Evolutionary conservation across 2,888 invertebrate genomes (phyloP).

Genomic region (Ischnus inquisitorius): DNA sequence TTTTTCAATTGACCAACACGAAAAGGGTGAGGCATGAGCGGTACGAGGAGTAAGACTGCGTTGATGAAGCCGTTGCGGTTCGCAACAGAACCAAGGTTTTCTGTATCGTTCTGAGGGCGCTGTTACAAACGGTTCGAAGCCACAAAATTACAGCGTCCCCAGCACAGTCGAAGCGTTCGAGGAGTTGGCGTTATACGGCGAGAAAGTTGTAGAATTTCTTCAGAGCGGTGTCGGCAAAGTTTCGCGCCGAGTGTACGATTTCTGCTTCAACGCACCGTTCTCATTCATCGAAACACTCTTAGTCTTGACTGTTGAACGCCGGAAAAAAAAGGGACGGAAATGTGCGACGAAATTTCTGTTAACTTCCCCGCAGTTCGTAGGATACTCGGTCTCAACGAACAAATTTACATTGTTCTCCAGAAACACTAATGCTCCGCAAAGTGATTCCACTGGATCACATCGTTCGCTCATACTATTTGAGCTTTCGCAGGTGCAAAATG

Average conservation of each 20-base stretch:
- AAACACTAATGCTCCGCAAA: neutral
- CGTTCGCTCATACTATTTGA: neutral
- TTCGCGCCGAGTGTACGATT: neutral
- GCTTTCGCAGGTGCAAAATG: neutral
- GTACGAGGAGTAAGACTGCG: neutral
- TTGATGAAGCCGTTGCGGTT: constrained; percentile 18
- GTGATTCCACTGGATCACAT: neutral
- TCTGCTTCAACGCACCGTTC: neutral
- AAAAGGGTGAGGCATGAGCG: no score
- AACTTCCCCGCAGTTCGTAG: neutral
- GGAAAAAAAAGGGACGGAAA: neutral
- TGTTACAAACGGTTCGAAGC: constrained; percentile 13
- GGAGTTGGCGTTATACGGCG: neutral
- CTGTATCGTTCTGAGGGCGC: constrained; percentile 1
- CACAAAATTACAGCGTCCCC: neutral
- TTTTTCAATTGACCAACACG: constrained; percentile 59
- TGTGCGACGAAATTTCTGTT: neutral
- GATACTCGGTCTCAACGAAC: neutral
- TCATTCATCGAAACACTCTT: neutral
- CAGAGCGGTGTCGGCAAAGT: neutral
- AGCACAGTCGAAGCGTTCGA: neutral
- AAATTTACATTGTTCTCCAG: constrained; percentile 2
- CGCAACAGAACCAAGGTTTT: neutral
- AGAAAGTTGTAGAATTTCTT: constrained; percentile 4
- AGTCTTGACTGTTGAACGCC: neutral